phyloP scores from a whole-genome alignment of 2,888 invertebrate genomes.

The Lasioglossum figueresi region DNA sequence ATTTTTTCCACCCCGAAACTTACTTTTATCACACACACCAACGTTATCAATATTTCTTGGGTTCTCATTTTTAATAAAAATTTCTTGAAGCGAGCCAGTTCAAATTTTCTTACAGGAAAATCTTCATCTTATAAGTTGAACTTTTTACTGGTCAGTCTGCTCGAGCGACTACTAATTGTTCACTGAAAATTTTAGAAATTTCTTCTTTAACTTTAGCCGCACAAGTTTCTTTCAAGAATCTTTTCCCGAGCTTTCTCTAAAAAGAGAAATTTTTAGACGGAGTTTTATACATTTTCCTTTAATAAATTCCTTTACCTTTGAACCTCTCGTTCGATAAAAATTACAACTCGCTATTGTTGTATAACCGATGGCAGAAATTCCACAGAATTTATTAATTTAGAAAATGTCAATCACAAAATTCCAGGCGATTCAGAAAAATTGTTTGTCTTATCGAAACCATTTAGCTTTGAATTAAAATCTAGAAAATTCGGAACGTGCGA shows the following conservation, averaged over 20 bases:
- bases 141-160: neutral
- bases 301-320: neutral
- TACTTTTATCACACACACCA: neutral
- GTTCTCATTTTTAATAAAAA: neutral
- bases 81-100: neutral
- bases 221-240: neutral
- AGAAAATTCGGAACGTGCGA: no score
- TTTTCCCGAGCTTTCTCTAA: neutral
- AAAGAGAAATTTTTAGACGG: neutral
- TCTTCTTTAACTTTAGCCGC: neutral
- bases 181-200: neutral
- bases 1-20: conserved; percentile 65
- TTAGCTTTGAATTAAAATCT: no score
- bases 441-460: no score
- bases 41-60: neutral
- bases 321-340: neutral
- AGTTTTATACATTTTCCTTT: neutral
- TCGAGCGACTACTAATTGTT: no score
- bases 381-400: neutral
- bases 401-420: neutral
- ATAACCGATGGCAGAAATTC: neutral
- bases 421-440: neutral
- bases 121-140: neutral
- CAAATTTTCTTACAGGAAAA: neutral
- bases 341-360: neutral